Conservation (phyloP, 2,888 invertebrate genomes). For the Amblyjoppa proteus region DNA sequence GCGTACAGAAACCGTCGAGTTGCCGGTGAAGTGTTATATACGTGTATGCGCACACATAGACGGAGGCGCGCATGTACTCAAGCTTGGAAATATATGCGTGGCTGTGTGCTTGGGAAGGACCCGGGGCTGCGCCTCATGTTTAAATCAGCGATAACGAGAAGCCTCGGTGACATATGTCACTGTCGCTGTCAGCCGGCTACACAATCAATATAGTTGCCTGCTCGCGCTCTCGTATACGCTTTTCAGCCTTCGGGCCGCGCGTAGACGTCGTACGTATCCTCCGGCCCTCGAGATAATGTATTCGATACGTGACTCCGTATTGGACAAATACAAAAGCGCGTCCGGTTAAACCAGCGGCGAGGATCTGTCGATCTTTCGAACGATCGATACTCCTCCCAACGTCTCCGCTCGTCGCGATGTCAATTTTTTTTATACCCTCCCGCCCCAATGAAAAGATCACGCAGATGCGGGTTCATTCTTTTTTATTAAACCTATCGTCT, state of each 20-base stretch:
- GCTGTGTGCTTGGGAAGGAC: slow-evolving; percentile 66
- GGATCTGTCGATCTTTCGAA: slow-evolving; percentile 63
- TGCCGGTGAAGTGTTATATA: slow-evolving; percentile 67
- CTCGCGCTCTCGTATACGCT: slow-evolving; percentile 73
- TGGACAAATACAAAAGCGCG: slow-evolving; percentile 71
- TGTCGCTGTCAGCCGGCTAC: slow-evolving; percentile 85
- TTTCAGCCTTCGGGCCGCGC: slow-evolving; percentile 71
- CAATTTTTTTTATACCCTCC: slow-evolving; percentile 40
- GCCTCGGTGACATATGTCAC: slow-evolving; percentile 85
- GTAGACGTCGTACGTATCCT: slow-evolving; percentile 60
- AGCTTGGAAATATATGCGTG: slow-evolving; percentile 12
- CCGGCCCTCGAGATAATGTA: slow-evolving; percentile 79
- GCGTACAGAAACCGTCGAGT: slow-evolving; percentile 73
- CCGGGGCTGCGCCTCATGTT: slow-evolving; percentile 84
- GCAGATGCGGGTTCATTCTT: background rate
- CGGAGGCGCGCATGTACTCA: slow-evolving; percentile 26
- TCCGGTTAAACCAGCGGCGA: slow-evolving; percentile 65
- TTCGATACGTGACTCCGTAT: slow-evolving; percentile 84
- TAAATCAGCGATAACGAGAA: slow-evolving; percentile 85
- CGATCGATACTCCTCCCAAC: slow-evolving; percentile 45
- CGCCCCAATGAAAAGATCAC: slow-evolving; percentile 46
- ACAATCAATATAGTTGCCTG: slow-evolving; percentile 84
- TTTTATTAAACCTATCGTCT: background rate
- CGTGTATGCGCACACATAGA: slow-evolving; percentile 5
- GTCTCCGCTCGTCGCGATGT: slow-evolving; percentile 48